Evolutionary conservation across 2,797 vertebrate genomes (phyloP).

Genomic region (Echeneis naucrates): DNA sequence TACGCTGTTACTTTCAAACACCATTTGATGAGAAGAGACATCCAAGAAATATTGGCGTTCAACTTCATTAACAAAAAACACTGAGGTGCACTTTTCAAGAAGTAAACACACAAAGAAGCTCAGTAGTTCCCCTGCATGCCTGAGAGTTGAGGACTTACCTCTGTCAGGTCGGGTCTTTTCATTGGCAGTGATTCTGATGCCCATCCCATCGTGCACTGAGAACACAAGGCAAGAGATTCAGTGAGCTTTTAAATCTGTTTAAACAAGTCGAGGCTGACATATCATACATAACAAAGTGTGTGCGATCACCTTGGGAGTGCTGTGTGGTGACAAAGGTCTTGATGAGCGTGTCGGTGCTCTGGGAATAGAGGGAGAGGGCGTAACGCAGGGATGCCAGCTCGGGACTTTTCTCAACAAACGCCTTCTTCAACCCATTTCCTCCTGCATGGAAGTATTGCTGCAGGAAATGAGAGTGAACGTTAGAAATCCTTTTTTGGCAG

Average conservation of each 20-base stretch:
- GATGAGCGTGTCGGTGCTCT: conserved; percentile 96
- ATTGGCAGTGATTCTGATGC: conserved; percentile 93
- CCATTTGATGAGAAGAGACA: not conserved
- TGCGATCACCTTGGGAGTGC: conserved; percentile 90
- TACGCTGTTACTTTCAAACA: too few relatives aligned
- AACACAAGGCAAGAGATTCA: conserved; percentile 9
- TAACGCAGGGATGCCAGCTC: conserved; percentile 94
- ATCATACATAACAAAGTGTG: conserved; percentile 7
- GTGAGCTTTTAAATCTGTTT: not conserved
- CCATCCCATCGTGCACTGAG: conserved; percentile 95
- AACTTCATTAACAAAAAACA: not conserved
- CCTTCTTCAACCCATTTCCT: conserved; percentile 95
- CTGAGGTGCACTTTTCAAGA: not conserved
- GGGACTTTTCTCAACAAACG: conserved; percentile 94
- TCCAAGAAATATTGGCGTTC: not conserved
- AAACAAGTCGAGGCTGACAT: not conserved
- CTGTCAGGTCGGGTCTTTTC: conserved; percentile 93
- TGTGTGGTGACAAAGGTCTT: conserved; percentile 97
- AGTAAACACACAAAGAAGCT: not conserved
- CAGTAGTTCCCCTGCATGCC: not conserved
- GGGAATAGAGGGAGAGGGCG: conserved; percentile 95
- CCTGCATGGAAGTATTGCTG: conserved; percentile 98
- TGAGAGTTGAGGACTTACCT: conserved; percentile 80
- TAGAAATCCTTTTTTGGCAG: not conserved
- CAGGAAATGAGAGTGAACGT: not conserved